These are phyloP conservation scores for Amiota minor DNA, from an alignment of 2,888 invertebrate genomes.

Conservation along the genomic window DNA sequence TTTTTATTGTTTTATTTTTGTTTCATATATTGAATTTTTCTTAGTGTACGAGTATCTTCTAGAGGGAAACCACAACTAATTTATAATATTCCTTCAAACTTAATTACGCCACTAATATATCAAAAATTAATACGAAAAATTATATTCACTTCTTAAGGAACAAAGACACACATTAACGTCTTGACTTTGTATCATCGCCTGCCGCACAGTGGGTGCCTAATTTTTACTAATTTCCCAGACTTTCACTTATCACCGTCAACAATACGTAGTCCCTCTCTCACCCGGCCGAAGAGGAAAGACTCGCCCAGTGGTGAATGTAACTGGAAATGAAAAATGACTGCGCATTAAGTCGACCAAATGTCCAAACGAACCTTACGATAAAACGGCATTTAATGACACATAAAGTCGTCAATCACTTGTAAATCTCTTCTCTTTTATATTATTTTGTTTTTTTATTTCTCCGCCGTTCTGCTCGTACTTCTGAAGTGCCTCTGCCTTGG, in stretches of 20 bases:
- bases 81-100: constrained; percentile 9
- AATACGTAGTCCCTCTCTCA: not conserved
- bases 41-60: not conserved
- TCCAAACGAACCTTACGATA: constrained; percentile 42
- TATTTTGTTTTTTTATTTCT: constrained; percentile 7
- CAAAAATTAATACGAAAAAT: constrained; percentile 1
- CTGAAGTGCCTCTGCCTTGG: constrained; percentile 25
- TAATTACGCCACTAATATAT: not conserved
- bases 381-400: constrained; percentile 68
- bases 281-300: not conserved
- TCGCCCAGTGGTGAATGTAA: not conserved
- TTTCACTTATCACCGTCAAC: constrained; percentile 50
- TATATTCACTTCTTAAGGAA: constrained; percentile 31
- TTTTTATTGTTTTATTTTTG: not conserved
- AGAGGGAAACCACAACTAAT: constrained; percentile 1
- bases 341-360: constrained; percentile 29
- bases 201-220: constrained; percentile 43
- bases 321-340: constrained; percentile 56
- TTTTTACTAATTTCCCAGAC: constrained; percentile 56
- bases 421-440: constrained; percentile 46
- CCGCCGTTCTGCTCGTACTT: not conserved
- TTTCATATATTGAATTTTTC: not conserved
- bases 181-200: constrained; percentile 15
- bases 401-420: constrained; percentile 69
- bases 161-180: constrained; percentile 3